Percentiles rank a stretch among this genome's conserved stretches.
phyloP scores from a whole-genome alignment of 2,113 vertebrate genomes.

The Ailuropoda melanoleuca region DNA sequence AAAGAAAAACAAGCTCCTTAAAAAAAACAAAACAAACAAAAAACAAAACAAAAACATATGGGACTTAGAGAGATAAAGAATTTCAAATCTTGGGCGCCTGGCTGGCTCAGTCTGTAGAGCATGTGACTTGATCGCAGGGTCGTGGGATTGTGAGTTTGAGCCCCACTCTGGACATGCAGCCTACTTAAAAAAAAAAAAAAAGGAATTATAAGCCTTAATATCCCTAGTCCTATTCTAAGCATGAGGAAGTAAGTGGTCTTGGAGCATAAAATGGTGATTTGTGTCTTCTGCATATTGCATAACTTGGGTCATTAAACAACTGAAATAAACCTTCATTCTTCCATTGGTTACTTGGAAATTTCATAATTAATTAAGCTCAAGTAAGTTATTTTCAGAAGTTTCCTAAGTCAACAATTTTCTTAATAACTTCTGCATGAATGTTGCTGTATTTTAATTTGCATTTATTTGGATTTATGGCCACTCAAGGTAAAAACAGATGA shows the following conservation, averaged over 20 bases:
- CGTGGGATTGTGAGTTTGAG: background rate
- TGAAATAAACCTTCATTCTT: slow-evolving; percentile 43
- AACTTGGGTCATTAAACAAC: slow-evolving; percentile 63
- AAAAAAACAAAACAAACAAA: background rate
- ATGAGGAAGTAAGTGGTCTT: background rate
- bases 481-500: slow-evolving; percentile 59
- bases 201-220: background rate
- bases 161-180: background rate
- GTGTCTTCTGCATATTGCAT: slow-evolving; percentile 18
- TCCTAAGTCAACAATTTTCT: slow-evolving; percentile 74
- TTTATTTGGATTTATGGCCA: slow-evolving; percentile 53
- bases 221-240: background rate
- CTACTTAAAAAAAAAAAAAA: background rate
- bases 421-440: slow-evolving; percentile 66
- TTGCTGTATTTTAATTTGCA: slow-evolving; percentile 51
- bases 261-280: background rate
- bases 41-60: background rate
- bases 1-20: background rate
- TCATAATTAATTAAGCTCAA: slow-evolving; percentile 70
- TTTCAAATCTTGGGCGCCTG: background rate
- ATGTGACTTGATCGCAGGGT: background rate
- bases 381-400: slow-evolving; percentile 72
- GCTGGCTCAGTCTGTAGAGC: background rate
- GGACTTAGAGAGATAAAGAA: background rate
- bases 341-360: slow-evolving; percentile 74